These are phyloP conservation scores for Eptesicus fuscus DNA, from an alignment of 2,113 vertebrate species.

Conservation along the genomic window DNA sequence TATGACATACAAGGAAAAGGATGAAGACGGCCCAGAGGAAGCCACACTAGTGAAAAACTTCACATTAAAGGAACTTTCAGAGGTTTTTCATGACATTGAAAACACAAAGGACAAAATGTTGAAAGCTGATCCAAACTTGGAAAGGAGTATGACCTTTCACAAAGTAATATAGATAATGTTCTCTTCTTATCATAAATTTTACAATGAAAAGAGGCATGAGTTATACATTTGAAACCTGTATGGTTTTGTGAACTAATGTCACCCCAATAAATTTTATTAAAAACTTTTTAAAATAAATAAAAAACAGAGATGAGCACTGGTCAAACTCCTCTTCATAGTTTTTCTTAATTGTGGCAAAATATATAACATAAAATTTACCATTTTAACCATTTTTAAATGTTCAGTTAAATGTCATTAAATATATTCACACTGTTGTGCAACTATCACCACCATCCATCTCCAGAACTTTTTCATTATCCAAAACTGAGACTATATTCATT, in stretches of 20 bases:
- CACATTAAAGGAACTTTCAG: neutral
- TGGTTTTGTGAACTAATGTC: neutral
- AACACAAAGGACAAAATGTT: neutral
- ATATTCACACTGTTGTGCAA: neutral
- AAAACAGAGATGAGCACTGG: neutral
- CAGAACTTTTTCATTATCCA: neutral
- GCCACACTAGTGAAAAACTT: neutral
- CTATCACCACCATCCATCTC: neutral
- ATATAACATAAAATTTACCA: neutral
- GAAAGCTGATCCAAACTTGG: conserved; percentile 20
- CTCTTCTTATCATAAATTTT: neutral
- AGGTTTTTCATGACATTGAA: neutral
- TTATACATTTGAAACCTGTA: neutral
- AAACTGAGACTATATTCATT: neutral
- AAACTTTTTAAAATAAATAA: neutral
- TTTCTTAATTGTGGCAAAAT: conserved; percentile 13
- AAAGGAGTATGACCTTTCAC: neutral
- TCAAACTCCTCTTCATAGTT: neutral
- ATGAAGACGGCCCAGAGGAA: neutral
- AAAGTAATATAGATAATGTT: neutral
- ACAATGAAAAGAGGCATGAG: neutral
- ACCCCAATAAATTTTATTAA: neutral
- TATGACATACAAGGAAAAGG: conserved; percentile 4
- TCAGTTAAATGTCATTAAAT: neutral
- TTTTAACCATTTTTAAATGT: neutral